Conservation (phyloP, 2,113 vertebrate genomes). For the Oncorhynchus clarkii region DNA sequence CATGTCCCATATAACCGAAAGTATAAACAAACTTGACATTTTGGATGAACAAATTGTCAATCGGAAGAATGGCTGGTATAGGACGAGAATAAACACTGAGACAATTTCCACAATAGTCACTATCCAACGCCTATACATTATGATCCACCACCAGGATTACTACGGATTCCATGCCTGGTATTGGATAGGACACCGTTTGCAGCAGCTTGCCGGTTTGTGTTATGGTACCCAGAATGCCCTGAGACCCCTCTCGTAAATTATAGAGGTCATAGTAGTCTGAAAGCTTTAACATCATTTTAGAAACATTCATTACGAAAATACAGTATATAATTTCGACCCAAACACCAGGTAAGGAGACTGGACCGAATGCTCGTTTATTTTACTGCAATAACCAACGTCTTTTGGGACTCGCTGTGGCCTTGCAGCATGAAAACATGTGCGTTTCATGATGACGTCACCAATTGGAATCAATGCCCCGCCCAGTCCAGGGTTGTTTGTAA, state of each 20-base stretch:
- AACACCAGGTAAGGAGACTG: not conserved
- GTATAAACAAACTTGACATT: not conserved
- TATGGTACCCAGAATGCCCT: too few species aligned
- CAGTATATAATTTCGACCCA: not conserved
- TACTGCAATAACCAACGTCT: not conserved
- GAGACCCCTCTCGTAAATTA: not conserved
- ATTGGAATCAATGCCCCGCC: slow-evolving; percentile 18
- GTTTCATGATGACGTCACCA: slow-evolving; percentile 46
- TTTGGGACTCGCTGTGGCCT: not conserved
- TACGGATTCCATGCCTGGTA: slow-evolving; percentile 51
- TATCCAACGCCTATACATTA: not conserved
- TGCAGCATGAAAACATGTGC: slow-evolving; percentile 50
- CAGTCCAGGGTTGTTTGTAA: slow-evolving; percentile 71
- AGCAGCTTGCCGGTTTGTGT: slow-evolving; percentile 29
- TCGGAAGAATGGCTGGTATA: too few species aligned
- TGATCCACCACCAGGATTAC: slow-evolving; percentile 32
- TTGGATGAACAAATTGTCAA: not conserved
- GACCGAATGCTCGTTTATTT: not conserved
- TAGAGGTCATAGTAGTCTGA: slow-evolving; percentile 27
- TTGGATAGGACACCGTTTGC: slow-evolving; percentile 52
- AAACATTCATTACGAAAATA: not conserved
- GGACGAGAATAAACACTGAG: too few species aligned
- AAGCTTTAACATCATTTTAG: not conserved
- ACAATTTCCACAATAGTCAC: too few species aligned
- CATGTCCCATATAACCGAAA: not conserved